These are phyloP conservation scores for Erythrocercus mccallii DNA, from an alignment of 2,113 vertebrate species.

Conservation along the genomic window DNA sequence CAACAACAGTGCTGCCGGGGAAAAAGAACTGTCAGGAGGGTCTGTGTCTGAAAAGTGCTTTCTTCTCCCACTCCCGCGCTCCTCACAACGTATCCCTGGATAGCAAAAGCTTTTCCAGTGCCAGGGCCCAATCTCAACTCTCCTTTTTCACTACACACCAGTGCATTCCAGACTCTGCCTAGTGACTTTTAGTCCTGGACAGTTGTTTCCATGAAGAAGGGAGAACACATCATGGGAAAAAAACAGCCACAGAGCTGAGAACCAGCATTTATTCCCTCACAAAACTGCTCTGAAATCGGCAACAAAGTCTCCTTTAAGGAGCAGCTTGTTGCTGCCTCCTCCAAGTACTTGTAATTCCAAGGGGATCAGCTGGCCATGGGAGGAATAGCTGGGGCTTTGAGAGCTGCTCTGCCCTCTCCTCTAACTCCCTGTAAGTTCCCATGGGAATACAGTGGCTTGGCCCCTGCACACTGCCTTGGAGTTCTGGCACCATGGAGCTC, in stretches of 20 bases:
- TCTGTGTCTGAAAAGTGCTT: background rate
- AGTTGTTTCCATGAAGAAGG: background rate
- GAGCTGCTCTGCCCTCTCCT: slow-evolving; percentile 5
- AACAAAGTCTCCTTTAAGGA: slow-evolving; percentile 56
- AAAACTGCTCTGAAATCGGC: background rate
- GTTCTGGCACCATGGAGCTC: background rate
- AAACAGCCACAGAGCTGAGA: background rate
- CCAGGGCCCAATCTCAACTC: background rate
- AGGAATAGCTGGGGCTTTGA: slow-evolving; percentile 50
- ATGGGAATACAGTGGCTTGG: slow-evolving; percentile 55
- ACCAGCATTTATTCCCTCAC: background rate
- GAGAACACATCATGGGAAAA: background rate
- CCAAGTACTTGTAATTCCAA: background rate
- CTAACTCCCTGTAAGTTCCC: slow-evolving; percentile 22
- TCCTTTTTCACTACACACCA: background rate
- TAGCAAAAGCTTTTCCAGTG: background rate
- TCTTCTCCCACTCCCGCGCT: background rate
- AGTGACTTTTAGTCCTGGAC: background rate
- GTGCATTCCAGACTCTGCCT: background rate
- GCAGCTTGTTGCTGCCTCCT: background rate
- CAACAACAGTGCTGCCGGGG: background rate
- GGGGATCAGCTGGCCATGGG: slow-evolving; percentile 13
- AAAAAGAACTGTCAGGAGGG: background rate
- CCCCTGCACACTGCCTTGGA: background rate
- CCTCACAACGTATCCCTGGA: background rate